Evolutionary conservation across 2,888 invertebrate genomes (phyloP).

Genomic region (Antheraea yamamai): DNA sequence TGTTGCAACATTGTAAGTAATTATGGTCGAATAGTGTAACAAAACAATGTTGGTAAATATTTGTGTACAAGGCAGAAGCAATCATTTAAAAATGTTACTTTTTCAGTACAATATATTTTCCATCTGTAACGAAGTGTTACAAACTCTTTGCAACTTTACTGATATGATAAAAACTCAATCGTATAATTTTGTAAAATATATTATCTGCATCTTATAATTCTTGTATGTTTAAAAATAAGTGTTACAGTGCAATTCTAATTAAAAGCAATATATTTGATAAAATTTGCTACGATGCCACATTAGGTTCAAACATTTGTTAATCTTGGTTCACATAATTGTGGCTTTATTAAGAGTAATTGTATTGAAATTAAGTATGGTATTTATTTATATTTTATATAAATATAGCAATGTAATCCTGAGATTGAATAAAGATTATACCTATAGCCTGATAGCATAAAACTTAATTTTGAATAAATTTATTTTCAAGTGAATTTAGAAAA

Average conservation of each 20-base stretch:
- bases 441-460: not conserved
- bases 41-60: not conserved
- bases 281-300: not conserved
- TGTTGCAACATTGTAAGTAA: constrained; percentile 11
- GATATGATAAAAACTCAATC: not conserved
- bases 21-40: not conserved
- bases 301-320: not conserved
- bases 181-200: not conserved
- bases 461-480: not conserved
- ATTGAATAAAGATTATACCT: not conserved
- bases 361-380: constrained; percentile 37
- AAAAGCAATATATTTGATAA: not conserved
- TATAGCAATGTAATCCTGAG: constrained; percentile 37
- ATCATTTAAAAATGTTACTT: not conserved
- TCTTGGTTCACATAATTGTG: constrained; percentile 34
- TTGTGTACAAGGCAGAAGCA: not conserved
- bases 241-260: not conserved
- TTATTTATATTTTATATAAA: constrained; percentile 30
- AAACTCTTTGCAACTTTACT: not conserved
- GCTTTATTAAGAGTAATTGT: constrained; percentile 45
- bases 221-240: not conserved
- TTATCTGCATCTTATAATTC: not conserved
- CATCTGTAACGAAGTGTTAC: not conserved
- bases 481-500: not conserved
- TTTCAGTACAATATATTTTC: not conserved